Conservation (phyloP, 2,888 invertebrate species). For the Gymnosoma rotundatum region DNA sequence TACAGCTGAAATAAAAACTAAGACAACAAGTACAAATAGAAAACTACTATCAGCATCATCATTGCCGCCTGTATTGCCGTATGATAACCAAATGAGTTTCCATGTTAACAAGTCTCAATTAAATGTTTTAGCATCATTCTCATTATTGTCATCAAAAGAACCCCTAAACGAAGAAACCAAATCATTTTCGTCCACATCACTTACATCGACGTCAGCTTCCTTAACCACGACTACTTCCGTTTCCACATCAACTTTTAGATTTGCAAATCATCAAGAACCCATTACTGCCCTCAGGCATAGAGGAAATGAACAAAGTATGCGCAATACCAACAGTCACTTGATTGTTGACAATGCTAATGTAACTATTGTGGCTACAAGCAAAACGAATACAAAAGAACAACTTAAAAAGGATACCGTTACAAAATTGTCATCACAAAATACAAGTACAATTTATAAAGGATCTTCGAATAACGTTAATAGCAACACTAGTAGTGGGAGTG, state of each 20-base stretch:
- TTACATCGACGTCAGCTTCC: slow-evolving; percentile 34
- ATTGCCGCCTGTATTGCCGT: slow-evolving; percentile 62
- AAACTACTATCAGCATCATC: slow-evolving; percentile 56
- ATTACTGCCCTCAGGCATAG: slow-evolving; percentile 51
- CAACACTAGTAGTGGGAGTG: slow-evolving; percentile 50
- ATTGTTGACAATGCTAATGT: slow-evolving; percentile 65
- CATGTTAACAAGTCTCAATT: slow-evolving; percentile 60
- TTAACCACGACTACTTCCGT: slow-evolving; percentile 37
- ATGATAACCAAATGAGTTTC: slow-evolving; percentile 49
- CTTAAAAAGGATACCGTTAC: slow-evolving; percentile 43
- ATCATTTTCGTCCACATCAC: slow-evolving; percentile 35
- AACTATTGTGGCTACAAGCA: slow-evolving; percentile 50
- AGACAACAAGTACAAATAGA: slow-evolving; percentile 54
- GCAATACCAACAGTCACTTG: slow-evolving; percentile 67
- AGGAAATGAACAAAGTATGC: slow-evolving; percentile 67
- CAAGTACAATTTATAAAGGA: slow-evolving; percentile 58
- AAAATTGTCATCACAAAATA: slow-evolving; percentile 48
- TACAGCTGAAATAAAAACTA: slow-evolving; percentile 38
- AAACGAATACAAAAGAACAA: slow-evolving; percentile 34
- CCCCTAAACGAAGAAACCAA: slow-evolving; percentile 56
- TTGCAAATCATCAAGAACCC: slow-evolving; percentile 27
- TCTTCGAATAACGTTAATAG: slow-evolving; percentile 31
- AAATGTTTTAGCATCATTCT: slow-evolving; percentile 77
- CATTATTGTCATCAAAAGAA: slow-evolving; percentile 73
- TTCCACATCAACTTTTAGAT: slow-evolving; percentile 54